Evolutionary conservation across 1,140 invertebrate genomes (phyloP).

Genomic region (Drosophila mauritiana): DNA sequence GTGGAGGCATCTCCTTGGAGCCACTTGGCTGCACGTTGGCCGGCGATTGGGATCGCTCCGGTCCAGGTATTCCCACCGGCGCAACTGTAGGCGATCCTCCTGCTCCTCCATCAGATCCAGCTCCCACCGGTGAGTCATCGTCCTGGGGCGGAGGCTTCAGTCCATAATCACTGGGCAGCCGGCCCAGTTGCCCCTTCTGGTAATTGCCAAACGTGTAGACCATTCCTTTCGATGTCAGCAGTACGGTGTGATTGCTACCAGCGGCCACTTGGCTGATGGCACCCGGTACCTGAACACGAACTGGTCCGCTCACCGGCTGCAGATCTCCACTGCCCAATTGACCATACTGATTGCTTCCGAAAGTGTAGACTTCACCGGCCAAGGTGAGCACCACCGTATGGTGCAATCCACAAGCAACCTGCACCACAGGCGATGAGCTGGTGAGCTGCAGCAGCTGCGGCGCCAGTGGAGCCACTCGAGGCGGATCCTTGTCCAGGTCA

Average conservation of each 20-base stretch:
- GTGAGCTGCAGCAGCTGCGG: slow-evolving; percentile 91
- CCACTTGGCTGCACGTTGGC: slow-evolving; percentile 51
- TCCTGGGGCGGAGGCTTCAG: slow-evolving; percentile 22
- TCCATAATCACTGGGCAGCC: slow-evolving; percentile 84
- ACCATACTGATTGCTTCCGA: slow-evolving; percentile 97
- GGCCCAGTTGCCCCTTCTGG: slow-evolving; percentile 96
- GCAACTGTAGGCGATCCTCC: slow-evolving; percentile 67
- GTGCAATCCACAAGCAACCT: slow-evolving; percentile 95
- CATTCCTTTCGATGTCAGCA: slow-evolving; percentile 95
- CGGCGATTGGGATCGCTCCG: slow-evolving; percentile 21
- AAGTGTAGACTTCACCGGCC: slow-evolving; percentile 91
- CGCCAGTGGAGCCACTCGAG: slow-evolving; percentile 88
- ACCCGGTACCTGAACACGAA: slow-evolving; percentile 90
- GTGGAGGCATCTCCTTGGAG: slow-evolving; percentile 63
- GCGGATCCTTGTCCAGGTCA: slow-evolving; percentile 88
- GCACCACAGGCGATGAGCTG: slow-evolving; percentile 89
- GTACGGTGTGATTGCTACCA: slow-evolving; percentile 97
- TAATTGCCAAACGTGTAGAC: slow-evolving; percentile 97
- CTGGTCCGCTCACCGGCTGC: slow-evolving; percentile 89
- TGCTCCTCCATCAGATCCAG: slow-evolving; percentile 14
- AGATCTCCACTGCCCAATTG: slow-evolving; percentile 96
- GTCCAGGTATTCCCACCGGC: background rate
- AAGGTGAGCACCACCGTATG: slow-evolving; percentile 90
- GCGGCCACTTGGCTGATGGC: slow-evolving; percentile 92
- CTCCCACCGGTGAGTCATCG: slow-evolving; percentile 14